Evolutionary conservation across 2,113 vertebrate species (phyloP).

Genomic region (Sander vitreus): DNA sequence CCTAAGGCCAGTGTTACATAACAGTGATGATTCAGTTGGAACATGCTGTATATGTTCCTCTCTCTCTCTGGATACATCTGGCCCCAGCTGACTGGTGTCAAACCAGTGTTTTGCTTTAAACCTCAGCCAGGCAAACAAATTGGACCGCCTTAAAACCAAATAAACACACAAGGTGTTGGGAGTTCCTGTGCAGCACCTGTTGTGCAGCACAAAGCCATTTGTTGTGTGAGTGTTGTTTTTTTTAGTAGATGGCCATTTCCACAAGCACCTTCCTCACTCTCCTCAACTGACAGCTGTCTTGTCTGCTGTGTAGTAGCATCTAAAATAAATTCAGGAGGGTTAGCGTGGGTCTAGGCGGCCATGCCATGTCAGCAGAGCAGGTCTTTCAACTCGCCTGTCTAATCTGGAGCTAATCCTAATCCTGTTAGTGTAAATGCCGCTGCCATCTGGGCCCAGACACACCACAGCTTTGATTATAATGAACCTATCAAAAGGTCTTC

Average conservation of each 20-base stretch:
- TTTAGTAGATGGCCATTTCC: background rate
- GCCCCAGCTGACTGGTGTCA: conserved; percentile 59
- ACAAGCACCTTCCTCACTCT: background rate
- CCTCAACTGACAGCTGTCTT: background rate
- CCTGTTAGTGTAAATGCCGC: conserved; percentile 75
- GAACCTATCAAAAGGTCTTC: conserved; percentile 72
- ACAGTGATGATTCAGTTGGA: conserved; percentile 72
- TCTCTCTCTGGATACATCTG: conserved; percentile 63
- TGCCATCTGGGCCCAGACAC: conserved; percentile 77
- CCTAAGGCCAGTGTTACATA: conserved; percentile 71
- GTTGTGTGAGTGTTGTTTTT: background rate
- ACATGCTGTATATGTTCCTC: conserved; percentile 56
- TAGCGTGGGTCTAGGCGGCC: conserved; percentile 16
- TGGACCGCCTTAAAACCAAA: conserved; percentile 31
- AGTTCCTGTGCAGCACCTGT: conserved; percentile 28
- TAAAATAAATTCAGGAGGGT: conserved; percentile 29
- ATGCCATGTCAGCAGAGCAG: conserved; percentile 51
- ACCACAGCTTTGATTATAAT: conserved; percentile 64
- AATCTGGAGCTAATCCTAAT: conserved; percentile 81
- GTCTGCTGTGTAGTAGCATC: conserved; percentile 30
- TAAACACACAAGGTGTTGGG: background rate
- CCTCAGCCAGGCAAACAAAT: conserved; percentile 14
- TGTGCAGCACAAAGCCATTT: background rate
- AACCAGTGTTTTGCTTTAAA: conserved; percentile 38
- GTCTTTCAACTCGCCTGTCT: conserved; percentile 71